Evolutionary conservation across 2,797 vertebrate species (phyloP), one percentile per base, ranked within the genome.

Genomic region (Micropoecilia bifurca): DNA sequence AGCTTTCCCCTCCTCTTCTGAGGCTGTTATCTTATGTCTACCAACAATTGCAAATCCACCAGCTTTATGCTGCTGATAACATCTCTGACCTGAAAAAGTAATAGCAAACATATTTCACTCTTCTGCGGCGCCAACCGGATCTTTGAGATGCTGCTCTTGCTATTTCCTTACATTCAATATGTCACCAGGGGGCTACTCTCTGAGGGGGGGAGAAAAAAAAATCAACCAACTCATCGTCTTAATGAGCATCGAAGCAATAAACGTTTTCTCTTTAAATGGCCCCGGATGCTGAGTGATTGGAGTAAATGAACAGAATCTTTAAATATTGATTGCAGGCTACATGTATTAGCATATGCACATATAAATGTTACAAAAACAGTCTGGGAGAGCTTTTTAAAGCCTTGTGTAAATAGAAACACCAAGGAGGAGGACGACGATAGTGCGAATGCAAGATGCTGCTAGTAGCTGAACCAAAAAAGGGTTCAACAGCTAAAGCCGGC

Each of bases 281-380:
- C 45, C 71, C 50, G n/a, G 74, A 75, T 77, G 48, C 47, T 76
- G 63, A 79, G 55, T 73, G 25, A 76, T 79, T 53, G n/a, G 68
- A 12, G 39, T 18, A 82, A 85, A 81, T 79, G 63, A 83, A 80
- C 33, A 25, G 59, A 57, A 89, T 84, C 80, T 87, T 88, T 80
- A 82, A 85, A 89, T 83, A 86, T 84, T 89, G 84, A 92, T 87
- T 53, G 48, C 55, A 69, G 77, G 45, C 55, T 41, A 9, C 72
- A 30, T 46, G 50, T n/a, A 82, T 79, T 41, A 78, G 59, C 63
- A 71, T 79, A 78, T 74, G 76, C 68, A 82, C 71, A 84, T 77
- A 63, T 47, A 69, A 83, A 82, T 77, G 28, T 63, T 71, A 41
- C 73, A 59, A 79, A 79, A 88, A 80, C 33, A 79, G 33, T 75